A percentile compares a stretch with the other conserved stretches of the same genome.
Evolutionary conservation across 92 coral and sea anemone species (phyloP).

Genomic region (Bergia sp.): DNA sequence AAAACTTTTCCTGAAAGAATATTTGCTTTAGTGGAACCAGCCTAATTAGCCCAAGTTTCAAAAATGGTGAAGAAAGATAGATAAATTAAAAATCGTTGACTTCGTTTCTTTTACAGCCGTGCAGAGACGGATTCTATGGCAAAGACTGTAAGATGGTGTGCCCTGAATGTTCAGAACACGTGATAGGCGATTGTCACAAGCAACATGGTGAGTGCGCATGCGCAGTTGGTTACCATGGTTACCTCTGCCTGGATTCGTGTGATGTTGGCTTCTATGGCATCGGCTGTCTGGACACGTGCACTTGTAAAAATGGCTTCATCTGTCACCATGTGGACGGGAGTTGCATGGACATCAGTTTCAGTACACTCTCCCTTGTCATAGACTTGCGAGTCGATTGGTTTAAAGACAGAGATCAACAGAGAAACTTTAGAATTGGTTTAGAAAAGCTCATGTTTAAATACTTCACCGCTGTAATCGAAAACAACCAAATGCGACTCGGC

Average conservation of each 20-base stretch:
- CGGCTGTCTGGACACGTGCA: constrained; percentile 64
- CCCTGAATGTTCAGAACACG: constrained; percentile 89
- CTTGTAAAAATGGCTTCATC: constrained; percentile 59
- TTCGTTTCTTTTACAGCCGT: constrained; percentile 60
- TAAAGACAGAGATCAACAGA: constrained; percentile 61
- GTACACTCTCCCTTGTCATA: constrained; percentile 66
- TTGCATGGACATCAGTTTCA: constrained; percentile 69
- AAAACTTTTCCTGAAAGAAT: no score
- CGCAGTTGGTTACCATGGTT: constrained; percentile 83
- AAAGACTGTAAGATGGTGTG: constrained; percentile 72
- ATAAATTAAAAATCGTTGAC: neutral
- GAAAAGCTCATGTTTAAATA: constrained; percentile 71
- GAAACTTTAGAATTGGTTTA: constrained; percentile 74
- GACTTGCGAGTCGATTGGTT: constrained; percentile 57
- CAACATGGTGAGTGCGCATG: constrained; percentile 92
- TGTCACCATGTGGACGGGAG: constrained; percentile 87
- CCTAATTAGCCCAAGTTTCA: no score
- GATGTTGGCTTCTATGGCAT: constrained; percentile 62
- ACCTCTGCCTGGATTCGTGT: constrained; percentile 88
- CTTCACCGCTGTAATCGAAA: constrained; percentile 24
- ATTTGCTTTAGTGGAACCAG: no score
- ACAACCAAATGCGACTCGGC: neutral
- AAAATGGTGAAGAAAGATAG: no score
- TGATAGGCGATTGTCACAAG: constrained; percentile 82
- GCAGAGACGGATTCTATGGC: constrained; percentile 88